Conservation (phyloP, 2,797 vertebrate species). For the Melanotaenia maccullochi region DNA sequence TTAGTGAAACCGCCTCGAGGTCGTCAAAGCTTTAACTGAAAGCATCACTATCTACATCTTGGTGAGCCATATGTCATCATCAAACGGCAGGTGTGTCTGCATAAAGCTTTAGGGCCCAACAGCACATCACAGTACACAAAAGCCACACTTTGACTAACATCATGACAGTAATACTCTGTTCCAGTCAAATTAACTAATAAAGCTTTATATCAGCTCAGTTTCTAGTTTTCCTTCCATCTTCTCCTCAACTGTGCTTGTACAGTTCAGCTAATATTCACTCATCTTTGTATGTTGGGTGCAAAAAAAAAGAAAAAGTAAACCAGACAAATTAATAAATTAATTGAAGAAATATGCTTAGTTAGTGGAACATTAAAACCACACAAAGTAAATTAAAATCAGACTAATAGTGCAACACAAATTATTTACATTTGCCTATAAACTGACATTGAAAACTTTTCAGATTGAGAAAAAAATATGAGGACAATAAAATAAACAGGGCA, state of each 20-base stretch:
- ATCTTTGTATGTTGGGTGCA: too few species aligned
- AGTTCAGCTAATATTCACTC: neutral
- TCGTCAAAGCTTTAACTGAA: too few species aligned
- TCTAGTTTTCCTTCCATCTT: neutral
- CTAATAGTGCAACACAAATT: too few species aligned
- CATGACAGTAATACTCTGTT: constrained; percentile 28
- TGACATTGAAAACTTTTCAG: neutral
- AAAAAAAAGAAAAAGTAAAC: neutral
- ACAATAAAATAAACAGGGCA: neutral
- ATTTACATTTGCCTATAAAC: too few species aligned
- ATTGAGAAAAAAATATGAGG: neutral
- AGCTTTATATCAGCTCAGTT: neutral
- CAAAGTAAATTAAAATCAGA: neutral
- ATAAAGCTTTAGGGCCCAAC: neutral
- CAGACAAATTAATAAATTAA: too few species aligned
- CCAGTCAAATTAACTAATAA: constrained; percentile 9
- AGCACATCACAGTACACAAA: neutral
- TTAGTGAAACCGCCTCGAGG: too few species aligned
- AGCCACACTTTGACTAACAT: constrained; percentile 19
- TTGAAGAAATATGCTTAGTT: too few species aligned
- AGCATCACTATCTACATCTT: neutral
- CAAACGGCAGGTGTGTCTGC: constrained; percentile 3
- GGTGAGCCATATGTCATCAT: neutral
- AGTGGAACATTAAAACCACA: too few species aligned
- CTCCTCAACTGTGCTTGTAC: constrained; percentile 2